Evolutionary conservation across 2,113 vertebrate species (phyloP).

Genomic region (Lagopus muta): DNA sequence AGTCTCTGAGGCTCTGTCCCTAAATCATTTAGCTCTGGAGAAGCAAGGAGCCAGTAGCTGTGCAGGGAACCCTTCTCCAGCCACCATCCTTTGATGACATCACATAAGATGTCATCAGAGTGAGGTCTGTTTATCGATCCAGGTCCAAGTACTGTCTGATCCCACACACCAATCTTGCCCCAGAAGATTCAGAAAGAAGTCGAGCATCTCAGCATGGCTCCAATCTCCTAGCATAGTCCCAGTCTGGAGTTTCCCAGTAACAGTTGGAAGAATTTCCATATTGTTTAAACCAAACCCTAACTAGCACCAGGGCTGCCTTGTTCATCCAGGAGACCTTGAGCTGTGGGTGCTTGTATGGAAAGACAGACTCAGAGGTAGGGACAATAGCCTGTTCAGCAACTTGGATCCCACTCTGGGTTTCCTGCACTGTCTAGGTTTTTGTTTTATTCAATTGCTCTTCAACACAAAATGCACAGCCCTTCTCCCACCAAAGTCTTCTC

Average conservation of each 20-base stretch:
- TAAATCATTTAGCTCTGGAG: not conserved
- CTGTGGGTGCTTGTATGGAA: not conserved
- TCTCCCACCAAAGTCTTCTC: not conserved
- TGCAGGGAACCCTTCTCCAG: not conserved
- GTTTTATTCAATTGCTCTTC: not conserved
- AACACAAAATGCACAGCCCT: not conserved
- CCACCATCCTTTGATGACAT: not conserved
- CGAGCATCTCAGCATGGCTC: slow-evolving; percentile 1
- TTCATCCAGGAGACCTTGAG: slow-evolving; percentile 40
- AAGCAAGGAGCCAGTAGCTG: not conserved
- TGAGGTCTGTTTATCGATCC: not conserved
- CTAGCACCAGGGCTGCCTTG: slow-evolving; percentile 34
- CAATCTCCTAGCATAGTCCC: not conserved
- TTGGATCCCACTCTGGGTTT: not conserved
- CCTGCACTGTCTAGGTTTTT: not conserved
- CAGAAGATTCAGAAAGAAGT: not conserved
- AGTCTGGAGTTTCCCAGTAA: slow-evolving; percentile 2
- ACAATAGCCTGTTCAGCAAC: not conserved
- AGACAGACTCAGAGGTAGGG: slow-evolving; percentile 1
- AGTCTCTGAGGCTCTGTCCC: not conserved
- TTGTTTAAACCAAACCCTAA: slow-evolving; percentile 33
- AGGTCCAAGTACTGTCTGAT: not conserved
- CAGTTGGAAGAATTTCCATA: slow-evolving; percentile 52
- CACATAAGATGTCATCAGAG: not conserved
- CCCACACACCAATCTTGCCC: not conserved